phyloP scores from a whole-genome alignment of 2,888 invertebrate species.

The Pterostichus niger region DNA sequence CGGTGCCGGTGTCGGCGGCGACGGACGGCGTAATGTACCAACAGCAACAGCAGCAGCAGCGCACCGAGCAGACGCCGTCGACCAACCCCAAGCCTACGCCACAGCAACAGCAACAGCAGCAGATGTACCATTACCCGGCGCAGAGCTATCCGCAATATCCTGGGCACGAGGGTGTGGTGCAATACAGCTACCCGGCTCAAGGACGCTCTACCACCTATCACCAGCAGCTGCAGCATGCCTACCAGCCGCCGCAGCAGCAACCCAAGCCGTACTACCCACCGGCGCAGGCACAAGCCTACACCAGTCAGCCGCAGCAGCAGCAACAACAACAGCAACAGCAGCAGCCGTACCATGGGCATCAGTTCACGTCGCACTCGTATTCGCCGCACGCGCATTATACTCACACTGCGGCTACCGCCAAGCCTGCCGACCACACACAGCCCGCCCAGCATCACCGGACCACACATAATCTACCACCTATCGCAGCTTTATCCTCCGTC shows the following conservation, averaged over 20 bases:
- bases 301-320: neutral
- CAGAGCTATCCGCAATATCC: constrained; percentile 56
- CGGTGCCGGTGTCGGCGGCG: no score
- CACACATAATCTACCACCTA: constrained; percentile 79
- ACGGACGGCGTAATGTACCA: constrained; percentile 11
- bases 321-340: constrained; percentile 11
- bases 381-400: constrained; percentile 58
- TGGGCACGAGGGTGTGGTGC: constrained; percentile 42
- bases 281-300: constrained; percentile 46
- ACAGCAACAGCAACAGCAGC: constrained; percentile 73
- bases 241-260: constrained; percentile 34
- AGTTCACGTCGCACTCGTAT: constrained; percentile 68
- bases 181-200: neutral
- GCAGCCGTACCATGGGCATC: constrained; percentile 65
- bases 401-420: neutral
- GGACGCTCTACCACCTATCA: constrained; percentile 68
- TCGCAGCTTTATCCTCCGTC: constrained; percentile 77
- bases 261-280: constrained; percentile 44
- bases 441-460: constrained; percentile 71
- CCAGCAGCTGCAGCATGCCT: constrained; percentile 70
- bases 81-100: constrained; percentile 71
- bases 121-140: constrained; percentile 62
- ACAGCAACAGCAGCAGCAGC: constrained; percentile 70
- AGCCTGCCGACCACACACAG: constrained; percentile 48
- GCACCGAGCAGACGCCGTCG: constrained; percentile 72